These are phyloP conservation scores for Ernsta delagoae DNA, from an alignment of 2,888 invertebrate genomes.

Conservation along the genomic window DNA sequence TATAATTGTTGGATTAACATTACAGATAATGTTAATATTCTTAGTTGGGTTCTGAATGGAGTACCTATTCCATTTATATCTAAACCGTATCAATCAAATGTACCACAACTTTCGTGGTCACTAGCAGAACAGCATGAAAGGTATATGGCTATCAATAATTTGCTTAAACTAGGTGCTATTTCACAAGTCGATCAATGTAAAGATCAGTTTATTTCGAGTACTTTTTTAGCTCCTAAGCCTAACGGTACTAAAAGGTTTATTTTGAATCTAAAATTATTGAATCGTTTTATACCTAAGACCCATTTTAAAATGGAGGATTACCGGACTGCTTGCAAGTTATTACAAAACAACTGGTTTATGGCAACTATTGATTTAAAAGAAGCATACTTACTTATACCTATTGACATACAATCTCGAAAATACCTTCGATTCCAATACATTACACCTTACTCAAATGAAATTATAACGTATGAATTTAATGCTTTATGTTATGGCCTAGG, in stretches of 20 bases:
- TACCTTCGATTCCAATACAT: conserved; percentile 43
- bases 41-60: conserved; percentile 4
- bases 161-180: conserved; percentile 42
- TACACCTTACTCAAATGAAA: conserved; percentile 16
- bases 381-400: conserved; percentile 42
- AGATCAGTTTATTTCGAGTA: conserved; percentile 41
- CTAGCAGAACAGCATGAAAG: conserved; percentile 33
- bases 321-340: conserved; percentile 40
- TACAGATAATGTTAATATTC: conserved; percentile 1
- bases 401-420: conserved; percentile 33
- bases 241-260: conserved; percentile 42
- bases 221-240: conserved; percentile 42
- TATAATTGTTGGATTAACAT: conserved; percentile 23
- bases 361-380: conserved; percentile 44
- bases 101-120: neutral
- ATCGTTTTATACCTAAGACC: conserved; percentile 38
- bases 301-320: conserved; percentile 48
- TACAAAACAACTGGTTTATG: conserved; percentile 37
- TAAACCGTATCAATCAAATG: neutral
- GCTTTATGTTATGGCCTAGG: conserved; percentile 36
- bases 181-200: conserved; percentile 18
- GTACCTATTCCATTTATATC: conserved; percentile 5
- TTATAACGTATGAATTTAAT: conserved; percentile 31
- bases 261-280: conserved; percentile 43
- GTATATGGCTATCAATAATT: conserved; percentile 39